These are phyloP conservation scores for Acanthopleura granulata DNA, from an alignment of 2,888 invertebrate species.

Conservation along the genomic window DNA sequence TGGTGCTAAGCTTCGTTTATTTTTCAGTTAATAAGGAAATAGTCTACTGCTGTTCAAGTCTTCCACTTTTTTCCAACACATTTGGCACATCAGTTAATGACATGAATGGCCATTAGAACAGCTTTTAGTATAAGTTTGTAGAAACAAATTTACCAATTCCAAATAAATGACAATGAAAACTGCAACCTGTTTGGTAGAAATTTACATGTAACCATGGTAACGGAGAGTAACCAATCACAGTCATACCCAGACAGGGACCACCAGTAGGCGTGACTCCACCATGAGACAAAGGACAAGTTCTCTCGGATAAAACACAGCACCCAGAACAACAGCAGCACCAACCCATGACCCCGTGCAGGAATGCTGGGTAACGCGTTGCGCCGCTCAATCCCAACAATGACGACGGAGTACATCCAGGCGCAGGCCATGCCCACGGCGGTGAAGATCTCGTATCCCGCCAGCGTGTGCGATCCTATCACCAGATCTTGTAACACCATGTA, in stretches of 20 bases:
- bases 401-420: constrained; percentile 81
- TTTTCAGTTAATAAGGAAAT: too few species aligned
- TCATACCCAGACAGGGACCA: constrained; percentile 84
- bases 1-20: too few species aligned
- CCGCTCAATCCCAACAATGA: constrained; percentile 83
- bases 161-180: too few species aligned
- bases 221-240: too few species aligned
- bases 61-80: too few species aligned
- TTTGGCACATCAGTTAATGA: too few species aligned
- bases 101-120: too few species aligned
- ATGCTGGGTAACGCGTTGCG: constrained; percentile 85
- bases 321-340: constrained; percentile 91
- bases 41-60: too few species aligned
- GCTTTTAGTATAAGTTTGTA: too few species aligned
- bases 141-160: too few species aligned
- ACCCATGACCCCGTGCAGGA: constrained; percentile 90
- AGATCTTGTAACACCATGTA: constrained; percentile 82
- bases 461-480: constrained; percentile 73
- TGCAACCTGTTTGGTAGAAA: too few species aligned
- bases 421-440: constrained; percentile 47
- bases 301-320: constrained; percentile 87
- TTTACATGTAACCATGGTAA: too few species aligned
- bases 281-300: constrained; percentile 88
- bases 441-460: constrained; percentile 52
- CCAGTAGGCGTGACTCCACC: constrained; percentile 92